Conservation (phyloP, 2,888 invertebrate genomes). For the Coronaproctus castanopsis region DNA sequence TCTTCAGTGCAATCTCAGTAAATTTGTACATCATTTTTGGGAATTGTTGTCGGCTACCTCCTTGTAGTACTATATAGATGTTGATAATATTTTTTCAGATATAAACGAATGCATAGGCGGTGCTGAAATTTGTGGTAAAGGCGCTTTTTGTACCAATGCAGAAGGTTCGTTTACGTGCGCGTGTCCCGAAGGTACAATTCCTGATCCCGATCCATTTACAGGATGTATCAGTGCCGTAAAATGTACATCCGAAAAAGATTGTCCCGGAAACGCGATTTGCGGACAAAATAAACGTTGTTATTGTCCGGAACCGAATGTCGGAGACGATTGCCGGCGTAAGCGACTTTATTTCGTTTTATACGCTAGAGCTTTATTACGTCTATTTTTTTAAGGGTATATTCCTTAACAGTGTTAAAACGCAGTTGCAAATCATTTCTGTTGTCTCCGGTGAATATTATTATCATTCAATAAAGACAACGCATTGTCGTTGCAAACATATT, state of each 20-base stretch:
- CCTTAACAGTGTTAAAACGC: too few relatives aligned
- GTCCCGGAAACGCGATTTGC: constrained; percentile 77
- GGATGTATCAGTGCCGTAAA: constrained; percentile 65
- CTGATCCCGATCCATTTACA: constrained; percentile 63
- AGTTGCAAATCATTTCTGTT: too few relatives aligned
- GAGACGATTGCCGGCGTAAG: constrained; percentile 79
- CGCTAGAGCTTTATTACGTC: neutral
- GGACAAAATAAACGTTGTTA: constrained; percentile 55
- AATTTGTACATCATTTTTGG: too few relatives aligned
- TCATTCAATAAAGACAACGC: too few relatives aligned
- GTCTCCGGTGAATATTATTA: too few relatives aligned
- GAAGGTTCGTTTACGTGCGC: constrained; percentile 57
- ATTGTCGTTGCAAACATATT: too few relatives aligned
- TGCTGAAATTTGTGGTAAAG: constrained; percentile 50
- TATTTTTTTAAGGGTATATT: neutral
- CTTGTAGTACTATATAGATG: too few relatives aligned
- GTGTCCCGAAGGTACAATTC: constrained; percentile 60
- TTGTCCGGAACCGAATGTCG: constrained; percentile 77
- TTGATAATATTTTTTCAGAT: too few relatives aligned
- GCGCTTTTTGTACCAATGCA: constrained; percentile 57
- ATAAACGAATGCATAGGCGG: constrained; percentile 55
- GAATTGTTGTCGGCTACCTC: too few relatives aligned
- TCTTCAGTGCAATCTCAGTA: too few relatives aligned
- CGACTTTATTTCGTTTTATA: constrained; percentile 19
- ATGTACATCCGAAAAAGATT: constrained; percentile 52